Evolutionary conservation across 1,140 invertebrate genomes (phyloP).

Genomic region (Uloborus diversus): DNA sequence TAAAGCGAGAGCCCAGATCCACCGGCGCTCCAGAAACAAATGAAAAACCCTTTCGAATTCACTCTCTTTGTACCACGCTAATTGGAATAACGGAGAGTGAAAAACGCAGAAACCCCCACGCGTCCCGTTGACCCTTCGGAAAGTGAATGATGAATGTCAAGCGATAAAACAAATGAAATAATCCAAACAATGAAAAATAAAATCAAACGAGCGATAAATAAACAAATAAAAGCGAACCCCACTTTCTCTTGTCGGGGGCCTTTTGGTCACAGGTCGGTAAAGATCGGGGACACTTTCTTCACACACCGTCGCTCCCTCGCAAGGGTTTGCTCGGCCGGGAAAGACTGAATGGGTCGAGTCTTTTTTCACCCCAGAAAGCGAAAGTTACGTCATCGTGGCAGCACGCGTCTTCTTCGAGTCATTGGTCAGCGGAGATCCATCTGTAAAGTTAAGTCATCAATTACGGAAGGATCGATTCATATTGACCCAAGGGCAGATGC

Average conservation of each 20-base stretch:
- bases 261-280: conserved; percentile 13
- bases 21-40: background rate
- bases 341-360: background rate
- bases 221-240: background rate
- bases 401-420: too few species aligned
- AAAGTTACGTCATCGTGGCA: too few species aligned
- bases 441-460: too few species aligned
- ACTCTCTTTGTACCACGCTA: background rate
- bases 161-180: conserved; percentile 4
- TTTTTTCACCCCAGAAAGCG: too few species aligned
- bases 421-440: too few species aligned
- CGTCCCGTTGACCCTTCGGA: conserved; percentile 15
- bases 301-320: background rate
- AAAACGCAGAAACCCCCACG: background rate
- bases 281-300: conserved; percentile 20
- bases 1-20: background rate
- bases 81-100: background rate
- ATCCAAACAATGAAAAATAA: background rate
- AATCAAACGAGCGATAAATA: background rate
- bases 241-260: background rate
- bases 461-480: too few species aligned
- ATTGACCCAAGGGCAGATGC: too few species aligned
- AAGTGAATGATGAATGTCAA: conserved; percentile 20
- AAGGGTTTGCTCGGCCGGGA: too few species aligned
- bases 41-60: too few species aligned